Percentiles rank a stretch among this genome's conserved stretches.
Evolutionary conservation across 2,888 invertebrate genomes (phyloP).

Genomic region (Erannis defoliaria): DNA sequence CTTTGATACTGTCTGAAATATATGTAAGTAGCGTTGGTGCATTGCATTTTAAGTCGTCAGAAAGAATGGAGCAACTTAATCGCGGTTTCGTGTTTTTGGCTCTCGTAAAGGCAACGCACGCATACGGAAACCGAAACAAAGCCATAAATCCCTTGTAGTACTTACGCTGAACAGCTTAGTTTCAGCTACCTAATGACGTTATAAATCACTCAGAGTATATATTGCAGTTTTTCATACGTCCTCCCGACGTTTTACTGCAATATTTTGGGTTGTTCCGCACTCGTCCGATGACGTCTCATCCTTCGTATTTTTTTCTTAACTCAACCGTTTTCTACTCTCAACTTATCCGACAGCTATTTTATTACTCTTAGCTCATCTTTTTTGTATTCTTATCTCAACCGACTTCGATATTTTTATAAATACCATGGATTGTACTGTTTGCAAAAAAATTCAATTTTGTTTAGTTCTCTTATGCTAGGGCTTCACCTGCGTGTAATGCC

Average conservation of each 20-base stretch:
- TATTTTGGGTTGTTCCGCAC: no score
- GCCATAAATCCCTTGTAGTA: slow-evolving; percentile 61
- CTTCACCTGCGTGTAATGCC: no score
- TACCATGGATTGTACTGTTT: no score
- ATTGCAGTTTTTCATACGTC: slow-evolving; percentile 33
- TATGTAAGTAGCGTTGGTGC: slow-evolving; percentile 53
- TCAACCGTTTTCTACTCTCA: no score
- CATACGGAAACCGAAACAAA: slow-evolving; percentile 67
- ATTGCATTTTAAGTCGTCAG: slow-evolving; percentile 58
- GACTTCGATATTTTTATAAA: no score
- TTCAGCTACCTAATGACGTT: slow-evolving; percentile 37
- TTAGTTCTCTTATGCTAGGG: no score
- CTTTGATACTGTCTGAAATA: slow-evolving; percentile 55
- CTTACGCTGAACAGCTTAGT: slow-evolving; percentile 43
- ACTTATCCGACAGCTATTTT: no score
- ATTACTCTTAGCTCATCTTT: no score
- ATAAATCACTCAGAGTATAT: slow-evolving; percentile 30
- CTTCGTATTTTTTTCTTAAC: no score
- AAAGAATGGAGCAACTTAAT: slow-evolving; percentile 62
- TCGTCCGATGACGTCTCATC: no score
- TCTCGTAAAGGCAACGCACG: slow-evolving; percentile 60
- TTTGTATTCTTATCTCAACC: no score
- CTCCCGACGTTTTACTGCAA: slow-evolving; percentile 18
- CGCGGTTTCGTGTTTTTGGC: slow-evolving; percentile 69
- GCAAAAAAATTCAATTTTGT: no score